Evolutionary conservation across 64 coral and sea anemone genomes (phyloP).

Genomic region (Pocillopora verrucosa): DNA sequence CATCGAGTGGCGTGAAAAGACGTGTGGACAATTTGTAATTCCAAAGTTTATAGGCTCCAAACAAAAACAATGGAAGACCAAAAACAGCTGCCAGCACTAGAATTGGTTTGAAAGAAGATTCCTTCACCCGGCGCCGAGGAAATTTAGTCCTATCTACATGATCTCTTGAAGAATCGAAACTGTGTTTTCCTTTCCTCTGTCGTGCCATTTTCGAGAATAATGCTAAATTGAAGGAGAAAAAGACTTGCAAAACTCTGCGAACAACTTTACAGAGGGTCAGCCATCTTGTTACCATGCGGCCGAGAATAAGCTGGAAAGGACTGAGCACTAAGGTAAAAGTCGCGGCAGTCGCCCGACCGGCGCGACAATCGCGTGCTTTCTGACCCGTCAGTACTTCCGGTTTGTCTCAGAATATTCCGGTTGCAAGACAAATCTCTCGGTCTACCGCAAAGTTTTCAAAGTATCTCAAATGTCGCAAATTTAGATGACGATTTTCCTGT

Average conservation of each 20-base stretch:
- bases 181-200: constrained; percentile 18
- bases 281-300: constrained; percentile 33
- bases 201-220: constrained; percentile 18
- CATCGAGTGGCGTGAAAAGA: constrained; percentile 76
- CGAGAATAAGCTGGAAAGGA: background rate
- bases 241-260: background rate
- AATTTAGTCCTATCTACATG: constrained; percentile 30
- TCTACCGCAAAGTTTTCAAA: no score
- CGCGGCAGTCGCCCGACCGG: background rate
- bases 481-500: no score
- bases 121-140: constrained; percentile 18
- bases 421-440: no score
- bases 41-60: constrained; percentile 63
- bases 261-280: constrained; percentile 5
- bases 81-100: constrained; percentile 17
- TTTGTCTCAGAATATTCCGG: no score
- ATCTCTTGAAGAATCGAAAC: constrained; percentile 26
- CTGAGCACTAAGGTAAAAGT: background rate
- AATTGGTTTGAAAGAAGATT: background rate
- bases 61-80: constrained; percentile 37
- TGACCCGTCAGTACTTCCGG: no score
- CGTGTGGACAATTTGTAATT: constrained; percentile 55
- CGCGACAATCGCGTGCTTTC: background rate
- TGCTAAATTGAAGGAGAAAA: background rate
- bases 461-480: no score